phyloP scores from a whole-genome alignment of 2,888 invertebrate genomes.

The Aphidoletes aphidimyza region DNA sequence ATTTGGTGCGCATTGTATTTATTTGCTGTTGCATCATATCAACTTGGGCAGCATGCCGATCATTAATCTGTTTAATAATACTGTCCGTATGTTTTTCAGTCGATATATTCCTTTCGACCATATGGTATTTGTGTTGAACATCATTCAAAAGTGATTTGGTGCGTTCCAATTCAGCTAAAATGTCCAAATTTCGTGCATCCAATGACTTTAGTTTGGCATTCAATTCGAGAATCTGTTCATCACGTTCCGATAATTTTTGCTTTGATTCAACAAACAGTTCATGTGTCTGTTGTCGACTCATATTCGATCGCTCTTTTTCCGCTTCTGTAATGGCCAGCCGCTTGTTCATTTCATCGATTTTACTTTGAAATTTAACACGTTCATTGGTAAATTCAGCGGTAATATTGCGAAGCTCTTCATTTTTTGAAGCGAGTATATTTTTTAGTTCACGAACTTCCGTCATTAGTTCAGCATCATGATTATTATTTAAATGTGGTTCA shows the following conservation, averaged over 20 bases:
- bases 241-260: constrained; percentile 64
- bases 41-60: constrained; percentile 67
- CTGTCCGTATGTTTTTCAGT: constrained; percentile 62
- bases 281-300: constrained; percentile 73
- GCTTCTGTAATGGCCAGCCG: constrained; percentile 71
- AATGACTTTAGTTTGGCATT: constrained; percentile 65
- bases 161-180: constrained; percentile 70
- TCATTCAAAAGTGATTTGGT: constrained; percentile 69
- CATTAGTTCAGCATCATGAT: background rate
- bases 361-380: constrained; percentile 61
- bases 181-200: constrained; percentile 67
- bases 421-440: constrained; percentile 56
- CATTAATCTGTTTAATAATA: constrained; percentile 67
- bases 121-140: constrained; percentile 64
- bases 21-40: constrained; percentile 68
- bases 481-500: background rate
- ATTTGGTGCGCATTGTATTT: constrained; percentile 65
- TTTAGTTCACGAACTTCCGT: constrained; percentile 45
- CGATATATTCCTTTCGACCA: constrained; percentile 64
- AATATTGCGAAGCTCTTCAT: constrained; percentile 64
- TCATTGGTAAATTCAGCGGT: constrained; percentile 63
- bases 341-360: constrained; percentile 69
- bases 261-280: constrained; percentile 70
- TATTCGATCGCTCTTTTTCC: constrained; percentile 71
- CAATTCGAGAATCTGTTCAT: constrained; percentile 62